Evolutionary conservation across 2,888 invertebrate species (phyloP).

Genomic region (Epistrophe eligans): DNA sequence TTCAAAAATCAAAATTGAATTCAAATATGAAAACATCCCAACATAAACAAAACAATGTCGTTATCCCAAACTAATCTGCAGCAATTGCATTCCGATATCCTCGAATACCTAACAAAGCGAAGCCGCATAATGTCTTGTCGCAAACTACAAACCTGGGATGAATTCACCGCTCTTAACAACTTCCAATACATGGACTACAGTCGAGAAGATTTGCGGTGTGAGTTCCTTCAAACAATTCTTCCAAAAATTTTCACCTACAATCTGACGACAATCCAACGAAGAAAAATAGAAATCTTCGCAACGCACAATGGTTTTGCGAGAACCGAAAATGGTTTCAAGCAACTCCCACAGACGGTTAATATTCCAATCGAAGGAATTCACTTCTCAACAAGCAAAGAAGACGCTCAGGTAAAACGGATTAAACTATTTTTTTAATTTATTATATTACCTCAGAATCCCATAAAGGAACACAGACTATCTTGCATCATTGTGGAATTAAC

Average conservation of each 20-base stretch:
- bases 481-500: slow-evolving; percentile 13
- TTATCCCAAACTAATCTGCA: neutral
- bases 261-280: slow-evolving; percentile 31
- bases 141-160: slow-evolving; percentile 34
- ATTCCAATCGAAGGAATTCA: slow-evolving; percentile 38
- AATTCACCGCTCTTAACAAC: slow-evolving; percentile 20
- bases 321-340: slow-evolving; percentile 36
- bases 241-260: slow-evolving; percentile 52
- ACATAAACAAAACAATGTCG: neutral
- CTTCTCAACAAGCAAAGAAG: slow-evolving; percentile 5
- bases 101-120: slow-evolving; percentile 48
- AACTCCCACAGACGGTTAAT: neutral
- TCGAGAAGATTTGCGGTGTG: slow-evolving; percentile 40
- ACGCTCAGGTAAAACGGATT: slow-evolving; percentile 34
- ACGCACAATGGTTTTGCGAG: slow-evolving; percentile 12
- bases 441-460: neutral
- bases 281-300: slow-evolving; percentile 61
- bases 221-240: slow-evolving; percentile 52
- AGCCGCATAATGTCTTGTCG: slow-evolving; percentile 59
- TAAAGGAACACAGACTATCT: slow-evolving; percentile 21
- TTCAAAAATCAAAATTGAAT: neutral
- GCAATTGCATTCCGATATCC: slow-evolving; percentile 40
- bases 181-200: slow-evolving; percentile 48
- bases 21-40: neutral
- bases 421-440: neutral